Evolutionary conservation across 1,140 invertebrate genomes (phyloP).

Genomic region (Amyelois transitella): DNA sequence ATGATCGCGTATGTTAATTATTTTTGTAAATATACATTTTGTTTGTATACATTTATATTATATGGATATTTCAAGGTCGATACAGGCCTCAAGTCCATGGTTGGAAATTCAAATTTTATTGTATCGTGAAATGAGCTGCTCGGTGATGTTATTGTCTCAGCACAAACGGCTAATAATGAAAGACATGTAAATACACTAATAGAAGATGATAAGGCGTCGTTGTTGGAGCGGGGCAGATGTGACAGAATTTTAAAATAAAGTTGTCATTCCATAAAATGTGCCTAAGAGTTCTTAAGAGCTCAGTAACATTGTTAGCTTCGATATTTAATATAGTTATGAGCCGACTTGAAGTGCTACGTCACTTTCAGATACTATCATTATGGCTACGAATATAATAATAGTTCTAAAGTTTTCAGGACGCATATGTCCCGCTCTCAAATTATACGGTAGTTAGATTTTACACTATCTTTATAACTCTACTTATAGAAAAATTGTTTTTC

Average conservation of each 20-base stretch:
- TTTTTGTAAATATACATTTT: conserved; percentile 26
- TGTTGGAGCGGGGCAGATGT: conserved; percentile 42
- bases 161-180: conserved; percentile 19
- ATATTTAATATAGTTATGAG: conserved; percentile 32
- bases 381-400: conserved; percentile 14
- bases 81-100: conserved; percentile 24
- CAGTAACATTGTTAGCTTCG: conserved; percentile 43
- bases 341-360: conserved; percentile 21
- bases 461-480: conserved; percentile 23
- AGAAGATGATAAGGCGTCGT: conserved; percentile 13
- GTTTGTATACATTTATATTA: conserved; percentile 11
- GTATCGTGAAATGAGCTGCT: conserved; percentile 21
- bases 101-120: conserved; percentile 24
- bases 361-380: conserved; percentile 25
- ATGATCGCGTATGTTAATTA: conserved; percentile 5
- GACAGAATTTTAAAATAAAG: conserved; percentile 22
- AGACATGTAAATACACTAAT: conserved; percentile 42
- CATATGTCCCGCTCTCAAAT: conserved; percentile 46
- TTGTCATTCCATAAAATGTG: conserved; percentile 52
- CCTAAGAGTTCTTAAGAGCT: conserved; percentile 46
- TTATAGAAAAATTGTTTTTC: conserved; percentile 7
- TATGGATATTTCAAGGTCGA: conserved; percentile 9
- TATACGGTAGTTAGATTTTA: conserved; percentile 30
- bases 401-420: conserved; percentile 16
- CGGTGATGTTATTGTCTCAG: conserved; percentile 9